Conservation (phyloP, 64 coral and sea anemone species). For the Montipora sp. region DNA sequence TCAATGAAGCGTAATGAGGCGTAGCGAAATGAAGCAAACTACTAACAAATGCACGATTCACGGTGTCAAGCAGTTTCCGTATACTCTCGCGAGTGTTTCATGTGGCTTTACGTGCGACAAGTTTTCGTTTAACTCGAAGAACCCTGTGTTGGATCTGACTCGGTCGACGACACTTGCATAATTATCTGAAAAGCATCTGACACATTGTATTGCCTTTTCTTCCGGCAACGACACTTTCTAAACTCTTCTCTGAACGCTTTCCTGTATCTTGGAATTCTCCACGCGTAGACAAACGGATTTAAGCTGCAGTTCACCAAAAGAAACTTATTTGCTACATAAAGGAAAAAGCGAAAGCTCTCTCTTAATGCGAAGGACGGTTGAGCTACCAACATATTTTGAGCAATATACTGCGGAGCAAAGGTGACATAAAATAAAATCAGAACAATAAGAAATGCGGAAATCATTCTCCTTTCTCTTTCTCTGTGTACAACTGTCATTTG, state of each 20-base stretch:
- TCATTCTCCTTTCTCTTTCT: slow-evolving; percentile 2
- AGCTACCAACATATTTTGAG: slow-evolving; percentile 1
- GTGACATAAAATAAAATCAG: neutral
- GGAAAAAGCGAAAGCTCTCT: slow-evolving; percentile 11
- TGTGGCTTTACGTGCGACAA: neutral
- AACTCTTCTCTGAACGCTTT: neutral
- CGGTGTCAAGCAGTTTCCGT: too few relatives aligned
- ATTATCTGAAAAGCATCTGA: neutral
- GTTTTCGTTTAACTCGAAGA: neutral
- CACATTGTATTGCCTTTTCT: neutral
- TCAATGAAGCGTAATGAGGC: too few relatives aligned
- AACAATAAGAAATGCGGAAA: slow-evolving; percentile 8
- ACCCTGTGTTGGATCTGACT: neutral
- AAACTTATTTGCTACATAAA: neutral
- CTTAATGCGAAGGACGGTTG: neutral
- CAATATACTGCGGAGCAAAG: neutral
- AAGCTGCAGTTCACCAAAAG: neutral
- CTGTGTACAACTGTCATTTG: neutral
- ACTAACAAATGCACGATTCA: too few relatives aligned
- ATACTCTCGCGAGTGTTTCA: neutral
- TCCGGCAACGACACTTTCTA: neutral
- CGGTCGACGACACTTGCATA: neutral
- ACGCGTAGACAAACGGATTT: slow-evolving; percentile 2
- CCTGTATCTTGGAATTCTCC: slow-evolving; percentile 20
- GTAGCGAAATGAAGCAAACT: too few relatives aligned